phyloP scores from a whole-genome alignment of 2,797 vertebrate genomes.

The Anisognathus igniventris region DNA sequence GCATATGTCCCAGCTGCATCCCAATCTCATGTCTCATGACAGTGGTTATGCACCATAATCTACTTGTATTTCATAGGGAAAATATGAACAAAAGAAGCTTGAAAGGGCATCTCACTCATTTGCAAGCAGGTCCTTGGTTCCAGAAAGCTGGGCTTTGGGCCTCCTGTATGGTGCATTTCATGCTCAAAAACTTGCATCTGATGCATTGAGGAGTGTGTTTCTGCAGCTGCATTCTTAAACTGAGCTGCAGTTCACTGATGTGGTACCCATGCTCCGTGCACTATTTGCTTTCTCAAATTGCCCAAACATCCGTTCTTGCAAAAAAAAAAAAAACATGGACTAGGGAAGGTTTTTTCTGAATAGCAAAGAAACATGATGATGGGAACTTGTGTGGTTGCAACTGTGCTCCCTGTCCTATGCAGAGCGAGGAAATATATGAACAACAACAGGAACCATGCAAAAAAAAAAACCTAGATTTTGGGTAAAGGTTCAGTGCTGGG shows the following conservation, averaged over 20 bases:
- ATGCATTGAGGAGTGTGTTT: neutral
- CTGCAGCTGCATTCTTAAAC: neutral
- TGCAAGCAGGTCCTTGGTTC: neutral
- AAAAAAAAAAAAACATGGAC: neutral
- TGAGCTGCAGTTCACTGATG: neutral
- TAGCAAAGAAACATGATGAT: neutral
- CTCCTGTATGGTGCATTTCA: neutral
- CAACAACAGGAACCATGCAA: conserved; percentile 54
- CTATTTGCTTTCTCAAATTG: neutral
- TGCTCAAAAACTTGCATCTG: neutral
- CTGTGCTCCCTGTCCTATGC: neutral
- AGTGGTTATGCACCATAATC: neutral
- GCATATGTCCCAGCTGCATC: neutral
- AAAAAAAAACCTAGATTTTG: neutral
- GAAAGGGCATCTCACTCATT: neutral
- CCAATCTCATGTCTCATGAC: neutral
- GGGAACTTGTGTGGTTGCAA: neutral
- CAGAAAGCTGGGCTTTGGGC: neutral
- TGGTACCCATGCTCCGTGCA: neutral
- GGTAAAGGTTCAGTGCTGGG: conserved; percentile 47
- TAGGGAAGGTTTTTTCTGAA: neutral
- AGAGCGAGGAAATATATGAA: conserved; percentile 25
- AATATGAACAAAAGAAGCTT: neutral
- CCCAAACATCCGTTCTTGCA: accelerated
- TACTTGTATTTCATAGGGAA: neutral